Evolutionary conservation across 2,888 invertebrate genomes (phyloP).

Genomic region (Stenoptilia bipunctidactyla): DNA sequence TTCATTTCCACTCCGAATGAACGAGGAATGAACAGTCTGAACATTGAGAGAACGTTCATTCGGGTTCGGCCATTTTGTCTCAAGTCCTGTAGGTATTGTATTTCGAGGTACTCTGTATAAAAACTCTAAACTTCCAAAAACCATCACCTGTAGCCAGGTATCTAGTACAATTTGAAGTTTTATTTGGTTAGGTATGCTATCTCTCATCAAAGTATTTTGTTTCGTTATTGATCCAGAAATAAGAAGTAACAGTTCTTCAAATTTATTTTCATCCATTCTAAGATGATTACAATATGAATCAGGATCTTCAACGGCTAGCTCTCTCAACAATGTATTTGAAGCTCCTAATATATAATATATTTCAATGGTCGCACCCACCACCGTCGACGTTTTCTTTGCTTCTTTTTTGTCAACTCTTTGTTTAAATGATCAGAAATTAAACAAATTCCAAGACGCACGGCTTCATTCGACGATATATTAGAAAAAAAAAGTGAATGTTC

Average conservation of each 20-base stretch:
- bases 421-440: slow-evolving; percentile 12
- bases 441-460: slow-evolving; percentile 12
- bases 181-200: no score
- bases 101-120: no score
- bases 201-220: no score
- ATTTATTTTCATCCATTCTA: slow-evolving; percentile 13
- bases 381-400: slow-evolving; percentile 14
- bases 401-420: slow-evolving; percentile 11
- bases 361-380: slow-evolving; percentile 15
- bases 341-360: slow-evolving; percentile 15
- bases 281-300: slow-evolving; percentile 14
- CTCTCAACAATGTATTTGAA: slow-evolving; percentile 12
- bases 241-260: slow-evolving; percentile 13
- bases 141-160: no score
- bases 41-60: no score
- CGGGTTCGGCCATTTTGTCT: no score
- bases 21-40: no score
- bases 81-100: no score
- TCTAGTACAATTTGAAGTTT: no score
- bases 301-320: slow-evolving; percentile 15
- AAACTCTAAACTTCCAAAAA: no score
- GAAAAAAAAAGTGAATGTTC: slow-evolving; percentile 4
- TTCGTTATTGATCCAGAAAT: no score
- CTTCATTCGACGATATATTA: slow-evolving; percentile 9
- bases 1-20: no score